Percentiles rank a stretch among this genome's conserved stretches.
Evolutionary conservation across 2,113 vertebrate species (phyloP).

Genomic region (Takifugu bimaculatus): DNA sequence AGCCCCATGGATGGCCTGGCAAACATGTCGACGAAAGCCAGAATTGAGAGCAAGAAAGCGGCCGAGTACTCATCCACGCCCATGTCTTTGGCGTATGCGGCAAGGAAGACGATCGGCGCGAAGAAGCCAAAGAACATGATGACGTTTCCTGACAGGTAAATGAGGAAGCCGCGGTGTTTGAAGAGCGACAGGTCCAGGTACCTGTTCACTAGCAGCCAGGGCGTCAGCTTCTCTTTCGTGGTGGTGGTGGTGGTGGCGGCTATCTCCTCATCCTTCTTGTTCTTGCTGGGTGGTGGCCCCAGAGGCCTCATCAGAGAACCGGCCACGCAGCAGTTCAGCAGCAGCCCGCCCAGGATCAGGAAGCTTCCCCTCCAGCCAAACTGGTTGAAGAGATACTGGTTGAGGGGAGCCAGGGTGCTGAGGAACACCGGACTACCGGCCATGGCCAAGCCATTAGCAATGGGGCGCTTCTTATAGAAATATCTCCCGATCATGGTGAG

Average conservation of each 20-base stretch:
- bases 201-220: slow-evolving; percentile 79
- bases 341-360: slow-evolving; percentile 87
- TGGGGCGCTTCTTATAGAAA: slow-evolving; percentile 89
- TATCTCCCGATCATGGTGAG: slow-evolving; percentile 97
- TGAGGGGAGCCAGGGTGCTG: slow-evolving; percentile 92
- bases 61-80: slow-evolving; percentile 92
- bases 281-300: slow-evolving; percentile 40
- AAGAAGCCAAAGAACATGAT: slow-evolving; percentile 98
- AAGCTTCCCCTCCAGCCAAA: slow-evolving; percentile 98
- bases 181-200: slow-evolving; percentile 93
- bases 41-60: slow-evolving; percentile 89
- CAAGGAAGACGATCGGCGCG: slow-evolving; percentile 91
- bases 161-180: slow-evolving; percentile 93
- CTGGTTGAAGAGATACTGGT: slow-evolving; percentile 90
- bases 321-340: slow-evolving; percentile 92
- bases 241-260: slow-evolving; percentile 22
- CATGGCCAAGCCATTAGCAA: slow-evolving; percentile 95
- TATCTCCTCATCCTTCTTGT: slow-evolving; percentile 73
- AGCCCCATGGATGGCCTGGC: slow-evolving; percentile 89
- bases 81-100: slow-evolving; percentile 90
- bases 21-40: slow-evolving; percentile 96
- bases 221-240: slow-evolving; percentile 64
- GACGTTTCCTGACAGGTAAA: slow-evolving; percentile 93
- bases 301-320: slow-evolving; percentile 93
- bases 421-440: slow-evolving; percentile 97